Percentiles rank a stretch among this genome's conserved stretches.
phyloP scores from a whole-genome alignment of 2,113 vertebrate genomes.

The Megalops atlanticus region DNA sequence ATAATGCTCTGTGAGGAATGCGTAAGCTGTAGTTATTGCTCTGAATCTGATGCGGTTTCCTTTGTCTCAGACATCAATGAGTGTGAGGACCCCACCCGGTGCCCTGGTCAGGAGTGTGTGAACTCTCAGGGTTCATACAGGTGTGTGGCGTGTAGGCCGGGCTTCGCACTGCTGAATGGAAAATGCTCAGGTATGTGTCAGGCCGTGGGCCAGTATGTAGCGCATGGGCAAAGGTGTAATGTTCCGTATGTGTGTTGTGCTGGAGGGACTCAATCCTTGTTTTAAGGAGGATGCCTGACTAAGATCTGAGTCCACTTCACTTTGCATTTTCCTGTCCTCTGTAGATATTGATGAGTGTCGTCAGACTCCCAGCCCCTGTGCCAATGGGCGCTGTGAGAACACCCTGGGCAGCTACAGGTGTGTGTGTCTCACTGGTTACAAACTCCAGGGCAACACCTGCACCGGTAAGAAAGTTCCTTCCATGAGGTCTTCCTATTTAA shows the following conservation, averaged over 20 bases:
- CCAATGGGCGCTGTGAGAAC: constrained; percentile 78
- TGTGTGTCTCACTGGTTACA: constrained; percentile 73
- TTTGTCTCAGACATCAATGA: constrained; percentile 63
- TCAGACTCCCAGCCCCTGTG: constrained; percentile 66
- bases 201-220: too few relatives aligned
- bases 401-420: constrained; percentile 79
- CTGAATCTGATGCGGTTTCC: neutral
- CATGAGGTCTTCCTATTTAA: neutral
- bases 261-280: too few relatives aligned
- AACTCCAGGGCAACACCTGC: constrained; percentile 57
- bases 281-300: too few relatives aligned
- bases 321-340: too few relatives aligned
- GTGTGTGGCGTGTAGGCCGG: constrained; percentile 69
- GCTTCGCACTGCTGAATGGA: constrained; percentile 60
- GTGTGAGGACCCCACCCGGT: constrained; percentile 47
- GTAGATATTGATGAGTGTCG: constrained; percentile 68
- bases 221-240: too few relatives aligned
- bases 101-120: constrained; percentile 75
- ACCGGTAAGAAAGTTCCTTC: constrained; percentile 57
- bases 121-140: constrained; percentile 76
- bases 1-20: too few relatives aligned
- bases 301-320: neutral
- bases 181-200: constrained; percentile 75
- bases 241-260: too few relatives aligned
- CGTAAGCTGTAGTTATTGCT: neutral